Conservation (phyloP, 2,113 vertebrate genomes). For the Stictonetta naevosa region DNA sequence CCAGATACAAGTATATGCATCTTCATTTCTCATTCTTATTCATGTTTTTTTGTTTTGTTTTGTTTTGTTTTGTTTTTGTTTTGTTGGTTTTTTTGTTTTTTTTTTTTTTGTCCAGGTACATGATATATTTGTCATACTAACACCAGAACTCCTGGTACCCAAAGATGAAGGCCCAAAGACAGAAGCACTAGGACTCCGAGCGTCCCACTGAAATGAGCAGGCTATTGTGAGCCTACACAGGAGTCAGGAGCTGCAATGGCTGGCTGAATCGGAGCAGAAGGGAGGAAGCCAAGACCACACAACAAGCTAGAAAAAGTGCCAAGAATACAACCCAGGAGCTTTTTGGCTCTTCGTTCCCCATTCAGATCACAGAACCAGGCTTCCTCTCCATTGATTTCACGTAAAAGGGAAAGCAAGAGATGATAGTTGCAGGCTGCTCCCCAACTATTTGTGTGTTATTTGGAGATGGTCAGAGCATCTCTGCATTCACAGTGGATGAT, state of each 20-base stretch:
- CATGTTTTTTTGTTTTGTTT: background rate
- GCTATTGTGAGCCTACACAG: background rate
- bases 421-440: background rate
- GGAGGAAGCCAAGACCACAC: conserved; percentile 6
- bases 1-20: background rate
- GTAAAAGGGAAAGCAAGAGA: background rate
- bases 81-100: too few species aligned
- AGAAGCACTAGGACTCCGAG: background rate
- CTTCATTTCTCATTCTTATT: background rate
- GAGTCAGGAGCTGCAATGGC: background rate
- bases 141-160: background rate
- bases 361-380: background rate
- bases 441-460: background rate
- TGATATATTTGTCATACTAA: background rate
- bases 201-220: background rate
- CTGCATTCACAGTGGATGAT: background rate
- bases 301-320: background rate
- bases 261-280: background rate
- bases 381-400: background rate
- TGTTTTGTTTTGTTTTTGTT: background rate
- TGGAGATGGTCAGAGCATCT: background rate
- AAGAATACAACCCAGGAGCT: background rate
- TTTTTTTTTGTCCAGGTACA: fast-evolving
- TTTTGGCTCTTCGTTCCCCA: background rate
- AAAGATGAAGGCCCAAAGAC: background rate